phyloP scores from a whole-genome alignment of 30 jellyfish, hydroid and myxozoan species.

The Pelagia noctiluca region DNA sequence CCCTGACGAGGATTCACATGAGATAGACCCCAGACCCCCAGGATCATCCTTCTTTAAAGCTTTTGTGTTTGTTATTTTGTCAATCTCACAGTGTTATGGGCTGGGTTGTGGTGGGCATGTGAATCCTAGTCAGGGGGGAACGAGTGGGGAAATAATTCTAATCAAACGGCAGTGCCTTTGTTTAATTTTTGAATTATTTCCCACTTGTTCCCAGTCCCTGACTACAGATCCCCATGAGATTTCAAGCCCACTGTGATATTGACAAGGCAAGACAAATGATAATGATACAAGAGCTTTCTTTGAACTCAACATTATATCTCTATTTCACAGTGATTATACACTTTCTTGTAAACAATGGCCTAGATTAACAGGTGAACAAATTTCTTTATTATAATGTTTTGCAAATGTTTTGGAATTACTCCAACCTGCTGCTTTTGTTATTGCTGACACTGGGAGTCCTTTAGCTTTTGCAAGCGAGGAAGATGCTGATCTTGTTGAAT shows the following conservation, averaged over 20 bases:
- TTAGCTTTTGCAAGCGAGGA: not conserved
- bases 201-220: too few species aligned
- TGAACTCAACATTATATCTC: not conserved
- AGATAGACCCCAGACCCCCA: slow-evolving; percentile 10
- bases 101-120: too few species aligned
- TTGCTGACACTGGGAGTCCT: not conserved
- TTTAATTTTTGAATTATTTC: too few species aligned
- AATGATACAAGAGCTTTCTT: not conserved
- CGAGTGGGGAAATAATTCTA: too few species aligned
- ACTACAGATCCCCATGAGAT: too few species aligned
- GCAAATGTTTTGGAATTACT: not conserved
- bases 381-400: not conserved
- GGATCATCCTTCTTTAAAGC: too few species aligned
- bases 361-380: slow-evolving; percentile 3
- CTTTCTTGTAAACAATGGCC: slow-evolving; percentile 10
- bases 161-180: too few species aligned
- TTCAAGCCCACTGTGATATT: slow-evolving; percentile 30
- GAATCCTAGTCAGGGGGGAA: too few species aligned
- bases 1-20: too few species aligned
- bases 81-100: not conserved
- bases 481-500: slow-evolving; percentile 40
- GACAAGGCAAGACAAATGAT: slow-evolving; percentile 9
- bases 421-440: slow-evolving; percentile 4
- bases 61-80: not conserved
- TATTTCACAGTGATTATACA: not conserved